phyloP scores from a whole-genome alignment of 2,797 vertebrate genomes.

The Galago senegalensis region DNA sequence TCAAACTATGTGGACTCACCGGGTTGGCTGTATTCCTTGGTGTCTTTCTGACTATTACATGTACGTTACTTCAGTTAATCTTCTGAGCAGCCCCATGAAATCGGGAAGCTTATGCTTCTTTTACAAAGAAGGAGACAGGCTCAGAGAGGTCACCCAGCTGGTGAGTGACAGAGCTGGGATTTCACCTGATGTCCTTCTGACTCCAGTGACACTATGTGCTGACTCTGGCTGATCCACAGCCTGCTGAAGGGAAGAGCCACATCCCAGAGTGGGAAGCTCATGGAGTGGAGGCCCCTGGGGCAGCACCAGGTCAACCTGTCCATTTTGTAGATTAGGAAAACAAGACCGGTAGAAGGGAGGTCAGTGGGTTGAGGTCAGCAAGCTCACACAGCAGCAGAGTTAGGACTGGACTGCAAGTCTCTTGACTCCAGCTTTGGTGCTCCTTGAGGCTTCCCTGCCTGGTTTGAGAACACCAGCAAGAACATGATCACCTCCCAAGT shows the following conservation, averaged over 20 bases:
- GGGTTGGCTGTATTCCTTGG: not conserved
- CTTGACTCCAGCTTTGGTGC: not conserved
- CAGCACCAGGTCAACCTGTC: not conserved
- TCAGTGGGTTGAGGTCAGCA: not conserved
- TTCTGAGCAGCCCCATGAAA: not conserved
- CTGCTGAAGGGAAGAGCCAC: rapidly evolving
- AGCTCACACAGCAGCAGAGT: rapidly evolving
- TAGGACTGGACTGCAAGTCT: not conserved
- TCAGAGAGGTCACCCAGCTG: not conserved
- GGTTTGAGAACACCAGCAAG: not conserved
- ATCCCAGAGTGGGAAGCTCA: not conserved
- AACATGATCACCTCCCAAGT: not conserved
- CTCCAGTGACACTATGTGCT: rapidly evolving
- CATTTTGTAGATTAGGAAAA: not conserved
- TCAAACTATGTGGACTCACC: not conserved
- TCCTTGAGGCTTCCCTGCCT: not conserved
- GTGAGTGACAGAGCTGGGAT: not conserved
- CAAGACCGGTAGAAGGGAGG: not conserved
- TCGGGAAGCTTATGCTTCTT: not conserved
- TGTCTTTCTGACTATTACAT: not conserved
- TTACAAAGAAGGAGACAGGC: not conserved
- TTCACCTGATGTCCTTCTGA: not conserved
- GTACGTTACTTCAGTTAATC: not conserved
- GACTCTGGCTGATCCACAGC: not conserved
- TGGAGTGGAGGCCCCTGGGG: not conserved